These are phyloP conservation scores for Pelodytes ibericus DNA, from an alignment of 2,797 vertebrate species.

Conservation along the genomic window DNA sequence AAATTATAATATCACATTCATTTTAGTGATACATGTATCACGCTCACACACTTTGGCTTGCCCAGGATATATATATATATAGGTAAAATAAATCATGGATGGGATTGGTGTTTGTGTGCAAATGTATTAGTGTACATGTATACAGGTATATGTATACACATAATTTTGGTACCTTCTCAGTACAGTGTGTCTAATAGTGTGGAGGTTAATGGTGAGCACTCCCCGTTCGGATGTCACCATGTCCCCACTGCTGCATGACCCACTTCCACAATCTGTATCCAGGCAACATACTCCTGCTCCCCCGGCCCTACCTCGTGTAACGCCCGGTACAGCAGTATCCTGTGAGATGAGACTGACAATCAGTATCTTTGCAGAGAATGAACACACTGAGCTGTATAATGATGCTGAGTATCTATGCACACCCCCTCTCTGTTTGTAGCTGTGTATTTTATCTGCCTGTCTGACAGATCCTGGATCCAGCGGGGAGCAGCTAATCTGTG, in stretches of 20 bases:
- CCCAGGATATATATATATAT: too few species aligned
- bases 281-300: constrained; percentile 52
- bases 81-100: too few species aligned
- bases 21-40: too few species aligned
- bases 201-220: constrained; percentile 50
- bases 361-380: constrained; percentile 44
- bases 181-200: not conserved
- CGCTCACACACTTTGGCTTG: too few species aligned
- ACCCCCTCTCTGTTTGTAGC: constrained; percentile 52
- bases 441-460: constrained; percentile 57
- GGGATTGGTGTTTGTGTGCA: too few species aligned
- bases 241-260: constrained; percentile 55
- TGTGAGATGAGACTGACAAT: constrained; percentile 38
- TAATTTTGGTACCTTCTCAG: not conserved
- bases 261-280: constrained; percentile 55
- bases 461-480: constrained; percentile 57
- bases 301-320: constrained; percentile 49
- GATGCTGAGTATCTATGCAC: constrained; percentile 50
- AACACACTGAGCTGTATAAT: constrained; percentile 50
- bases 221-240: constrained; percentile 51
- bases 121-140: too few species aligned
- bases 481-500: constrained; percentile 56
- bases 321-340: constrained; percentile 44
- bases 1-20: too few species aligned
- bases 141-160: too few species aligned